These are phyloP conservation scores for Crotophaga sulcirostris DNA, from an alignment of 2,113 vertebrate genomes.

Conservation along the genomic window DNA sequence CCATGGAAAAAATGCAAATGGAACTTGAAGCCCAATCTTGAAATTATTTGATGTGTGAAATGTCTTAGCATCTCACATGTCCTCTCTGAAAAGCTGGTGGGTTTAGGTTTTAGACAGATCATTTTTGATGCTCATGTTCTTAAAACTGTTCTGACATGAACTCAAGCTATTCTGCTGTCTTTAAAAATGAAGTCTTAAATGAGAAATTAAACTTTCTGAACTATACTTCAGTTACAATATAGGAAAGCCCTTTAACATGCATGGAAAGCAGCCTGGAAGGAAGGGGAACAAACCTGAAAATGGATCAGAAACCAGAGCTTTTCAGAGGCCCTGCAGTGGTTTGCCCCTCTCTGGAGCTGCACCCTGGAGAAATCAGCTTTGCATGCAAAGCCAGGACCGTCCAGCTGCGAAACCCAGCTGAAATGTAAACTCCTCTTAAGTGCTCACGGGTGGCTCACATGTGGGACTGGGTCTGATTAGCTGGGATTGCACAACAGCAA, in stretches of 20 bases:
- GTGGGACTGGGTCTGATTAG: conserved; percentile 8
- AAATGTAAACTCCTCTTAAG: background rate
- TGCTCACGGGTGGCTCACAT: background rate
- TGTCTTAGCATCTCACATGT: background rate
- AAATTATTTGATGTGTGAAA: background rate
- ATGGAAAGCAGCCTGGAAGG: background rate
- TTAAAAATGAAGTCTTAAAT: background rate
- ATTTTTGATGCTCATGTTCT: conserved; percentile 22
- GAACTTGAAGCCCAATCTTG: background rate
- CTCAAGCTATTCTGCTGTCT: background rate
- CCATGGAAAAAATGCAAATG: background rate
- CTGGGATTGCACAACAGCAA: background rate
- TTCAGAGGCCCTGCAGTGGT: background rate
- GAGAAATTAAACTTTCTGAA: background rate
- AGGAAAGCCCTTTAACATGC: background rate
- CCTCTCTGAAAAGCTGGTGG: background rate
- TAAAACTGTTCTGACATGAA: conserved; percentile 35
- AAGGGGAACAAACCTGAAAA: background rate
- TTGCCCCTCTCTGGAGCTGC: background rate
- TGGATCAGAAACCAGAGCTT: background rate
- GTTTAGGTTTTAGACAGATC: background rate
- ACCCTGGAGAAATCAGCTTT: background rate
- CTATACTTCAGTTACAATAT: background rate
- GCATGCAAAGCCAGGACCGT: background rate
- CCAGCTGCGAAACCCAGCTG: conserved; percentile 26